Base-by-base conservation (phyloP, 2,797 vertebrate genomes). In the Spheniscus humboldti region DNA sequence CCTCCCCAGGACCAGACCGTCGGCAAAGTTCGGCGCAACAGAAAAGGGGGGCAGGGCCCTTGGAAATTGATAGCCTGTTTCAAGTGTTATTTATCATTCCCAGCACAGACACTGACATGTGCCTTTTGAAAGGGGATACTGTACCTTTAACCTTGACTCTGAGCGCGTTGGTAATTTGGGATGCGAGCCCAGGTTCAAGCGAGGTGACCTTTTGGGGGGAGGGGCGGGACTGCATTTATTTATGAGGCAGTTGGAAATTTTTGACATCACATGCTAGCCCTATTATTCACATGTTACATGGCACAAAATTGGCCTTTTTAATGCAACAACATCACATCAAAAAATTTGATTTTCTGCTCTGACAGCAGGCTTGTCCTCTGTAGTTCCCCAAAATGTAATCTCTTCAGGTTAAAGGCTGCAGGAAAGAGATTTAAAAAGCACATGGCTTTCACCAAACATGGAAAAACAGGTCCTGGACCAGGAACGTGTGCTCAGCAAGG, bases 131-230 rank as follows among this genome's bases (percentile, higher is more conserved):
- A 98, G 94, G 92, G 96, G 98, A 98, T 97, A 95, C 97, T 97
- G 96, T 98, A 97, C 98, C 98, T 98, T 98, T 98, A 97, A 98
- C 98, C 98, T 98, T 98, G 98, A 98, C 97, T 97, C 96, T 24
- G 92, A 97, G 94, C 35, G 3, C 90, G 16, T 27, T 91, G 98
- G 98, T 97, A 98, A 98, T 98, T 97, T 96, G 97, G 97, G 97
- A 98, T 96, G 97, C 95, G 82, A 97, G 96, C 95, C 90, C 22
- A 31, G 95, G 96, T 98, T 98, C 96, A 97, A 96, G 96, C 90
- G 1, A 92, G 95, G 96, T 97, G 96, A 98, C 97, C 97, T 97
- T 97, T 97, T 6, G 22, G 98, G 96, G 96, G 97, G 97, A 97
- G 93, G 97, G 97, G 97, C 76, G 53, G 90, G 94, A 92, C 96